Conservation (phyloP, 2,113 vertebrate genomes). For the Prionailurus viverrinus region DNA sequence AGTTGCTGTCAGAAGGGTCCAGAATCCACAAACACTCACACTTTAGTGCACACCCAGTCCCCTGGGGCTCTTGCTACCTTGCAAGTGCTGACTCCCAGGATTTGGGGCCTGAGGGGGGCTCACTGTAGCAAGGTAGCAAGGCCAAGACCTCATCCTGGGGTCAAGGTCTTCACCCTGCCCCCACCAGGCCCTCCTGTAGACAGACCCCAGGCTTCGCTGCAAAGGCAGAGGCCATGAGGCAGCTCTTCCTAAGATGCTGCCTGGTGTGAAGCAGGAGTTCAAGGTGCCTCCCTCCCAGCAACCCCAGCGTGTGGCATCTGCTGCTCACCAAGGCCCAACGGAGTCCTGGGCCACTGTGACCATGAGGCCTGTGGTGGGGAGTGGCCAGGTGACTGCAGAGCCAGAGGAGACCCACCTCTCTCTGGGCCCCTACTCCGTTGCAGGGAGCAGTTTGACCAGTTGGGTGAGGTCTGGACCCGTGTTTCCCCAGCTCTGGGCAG, state of each 20-base stretch:
- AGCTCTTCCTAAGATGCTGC: background rate
- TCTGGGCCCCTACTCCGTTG: background rate
- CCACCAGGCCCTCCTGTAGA: background rate
- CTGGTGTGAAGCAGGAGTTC: background rate
- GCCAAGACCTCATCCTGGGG: no score
- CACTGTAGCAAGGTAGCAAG: background rate
- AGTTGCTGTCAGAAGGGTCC: background rate
- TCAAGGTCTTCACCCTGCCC: no score
- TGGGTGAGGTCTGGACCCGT: background rate
- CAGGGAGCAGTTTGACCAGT: background rate
- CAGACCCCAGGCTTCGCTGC: background rate
- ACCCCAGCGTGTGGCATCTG: rapidly evolving
- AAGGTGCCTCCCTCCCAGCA: background rate
- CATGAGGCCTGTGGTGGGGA: background rate
- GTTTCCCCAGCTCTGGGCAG: background rate
- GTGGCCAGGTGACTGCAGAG: background rate
- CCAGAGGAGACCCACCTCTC: background rate
- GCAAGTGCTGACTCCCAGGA: background rate
- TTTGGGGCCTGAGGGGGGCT: background rate
- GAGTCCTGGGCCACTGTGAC: background rate
- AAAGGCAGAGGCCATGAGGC: background rate
- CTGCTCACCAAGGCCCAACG: background rate
- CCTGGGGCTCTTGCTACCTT: background rate
- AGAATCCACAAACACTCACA: background rate
- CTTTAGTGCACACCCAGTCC: rapidly evolving